phyloP scores from a whole-genome alignment of 2,888 invertebrate genomes.

The Chrysolina oricalcia region DNA sequence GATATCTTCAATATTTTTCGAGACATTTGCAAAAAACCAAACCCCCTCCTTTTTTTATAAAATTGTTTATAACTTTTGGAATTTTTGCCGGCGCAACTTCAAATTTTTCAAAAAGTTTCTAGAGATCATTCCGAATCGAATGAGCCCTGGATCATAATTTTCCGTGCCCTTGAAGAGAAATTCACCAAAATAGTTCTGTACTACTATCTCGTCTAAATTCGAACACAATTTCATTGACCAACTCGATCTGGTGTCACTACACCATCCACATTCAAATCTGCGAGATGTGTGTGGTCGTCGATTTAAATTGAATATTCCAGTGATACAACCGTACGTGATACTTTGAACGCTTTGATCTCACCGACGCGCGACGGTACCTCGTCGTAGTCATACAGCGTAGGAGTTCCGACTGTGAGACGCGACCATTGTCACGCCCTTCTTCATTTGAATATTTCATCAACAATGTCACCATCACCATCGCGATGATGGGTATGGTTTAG shows the following conservation, averaged over 20 bases:
- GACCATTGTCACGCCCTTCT: constrained; percentile 52
- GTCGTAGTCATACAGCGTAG: constrained; percentile 40
- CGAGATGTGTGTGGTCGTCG: constrained; percentile 48
- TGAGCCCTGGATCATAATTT: too few relatives aligned
- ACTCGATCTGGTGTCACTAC: neutral
- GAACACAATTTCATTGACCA: neutral
- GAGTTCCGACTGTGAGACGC: constrained; percentile 48
- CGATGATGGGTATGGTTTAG: neutral
- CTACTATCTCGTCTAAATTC: too few relatives aligned
- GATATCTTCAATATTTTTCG: too few relatives aligned
- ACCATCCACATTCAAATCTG: constrained; percentile 11
- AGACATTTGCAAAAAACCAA: too few relatives aligned
- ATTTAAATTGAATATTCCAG: constrained; percentile 48
- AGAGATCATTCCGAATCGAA: too few relatives aligned
- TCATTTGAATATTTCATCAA: constrained; percentile 58
- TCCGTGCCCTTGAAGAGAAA: too few relatives aligned
- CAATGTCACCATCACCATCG: constrained; percentile 52
- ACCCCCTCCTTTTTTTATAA: too few relatives aligned
- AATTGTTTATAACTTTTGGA: too few relatives aligned
- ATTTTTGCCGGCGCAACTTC: too few relatives aligned
- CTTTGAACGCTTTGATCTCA: constrained; percentile 48
- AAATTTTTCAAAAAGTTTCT: too few relatives aligned
- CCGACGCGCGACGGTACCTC: constrained; percentile 46
- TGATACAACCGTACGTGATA: constrained; percentile 47
- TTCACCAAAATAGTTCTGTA: too few relatives aligned